Evolutionary conservation across 2,113 vertebrate species (phyloP).

Genomic region (Phalacrocorax aristotelis): DNA sequence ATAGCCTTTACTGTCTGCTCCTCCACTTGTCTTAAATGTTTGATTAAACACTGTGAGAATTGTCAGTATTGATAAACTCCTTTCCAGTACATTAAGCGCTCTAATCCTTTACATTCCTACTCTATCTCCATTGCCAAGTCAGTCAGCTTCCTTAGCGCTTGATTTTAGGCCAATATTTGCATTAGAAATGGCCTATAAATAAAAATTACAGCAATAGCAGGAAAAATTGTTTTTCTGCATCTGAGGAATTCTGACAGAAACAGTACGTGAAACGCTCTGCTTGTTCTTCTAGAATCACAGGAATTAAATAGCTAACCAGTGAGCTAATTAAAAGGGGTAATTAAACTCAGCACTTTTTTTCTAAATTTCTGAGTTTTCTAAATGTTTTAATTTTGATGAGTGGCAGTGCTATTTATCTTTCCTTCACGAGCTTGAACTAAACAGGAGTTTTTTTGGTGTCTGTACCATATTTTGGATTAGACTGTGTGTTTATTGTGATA

Average conservation of each 20-base stretch:
- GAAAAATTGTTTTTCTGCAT: not conserved
- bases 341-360: not conserved
- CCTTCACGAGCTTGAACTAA: not conserved
- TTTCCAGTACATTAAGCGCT: conserved; percentile 72
- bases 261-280: not conserved
- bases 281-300: not conserved
- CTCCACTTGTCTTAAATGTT: conserved; percentile 74
- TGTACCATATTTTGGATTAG: not conserved
- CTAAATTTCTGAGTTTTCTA: not conserved
- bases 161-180: conserved; percentile 53
- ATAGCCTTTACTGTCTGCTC: conserved; percentile 58
- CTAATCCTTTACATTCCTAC: conserved; percentile 75
- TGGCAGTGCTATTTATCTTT: not conserved
- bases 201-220: not conserved
- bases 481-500: not conserved
- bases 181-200: conserved; percentile 21
- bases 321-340: not conserved
- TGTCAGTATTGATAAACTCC: conserved; percentile 78
- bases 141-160: conserved; percentile 30
- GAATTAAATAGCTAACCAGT: not conserved
- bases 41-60: conserved; percentile 77
- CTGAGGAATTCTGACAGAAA: not conserved
- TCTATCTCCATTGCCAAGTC: conserved; percentile 37
- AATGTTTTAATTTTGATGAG: not conserved
- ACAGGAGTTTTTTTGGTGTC: not conserved